These are phyloP conservation scores for Sylvilagus bachmani DNA, from an alignment of 2,113 vertebrate genomes.

Conservation along the genomic window DNA sequence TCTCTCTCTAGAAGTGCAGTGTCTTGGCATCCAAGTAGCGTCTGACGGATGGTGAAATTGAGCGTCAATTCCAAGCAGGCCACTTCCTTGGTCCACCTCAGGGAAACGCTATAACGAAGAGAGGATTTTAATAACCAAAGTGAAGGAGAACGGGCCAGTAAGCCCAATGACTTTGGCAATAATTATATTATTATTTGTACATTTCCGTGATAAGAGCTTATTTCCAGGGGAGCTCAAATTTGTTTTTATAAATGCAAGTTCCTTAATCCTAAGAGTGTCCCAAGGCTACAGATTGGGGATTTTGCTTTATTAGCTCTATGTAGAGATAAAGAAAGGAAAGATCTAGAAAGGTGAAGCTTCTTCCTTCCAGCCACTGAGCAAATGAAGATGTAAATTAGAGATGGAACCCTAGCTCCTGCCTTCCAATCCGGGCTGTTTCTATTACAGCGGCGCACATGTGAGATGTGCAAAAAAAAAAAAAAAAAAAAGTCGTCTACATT, in stretches of 20 bases:
- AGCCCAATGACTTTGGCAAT: conserved; percentile 45
- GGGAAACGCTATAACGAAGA: conserved; percentile 54
- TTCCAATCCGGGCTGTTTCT: neutral
- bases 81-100: conserved; percentile 63
- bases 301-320: conserved; percentile 47
- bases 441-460: neutral
- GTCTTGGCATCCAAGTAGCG: neutral
- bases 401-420: neutral
- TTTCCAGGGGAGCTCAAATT: conserved; percentile 52
- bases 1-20: conserved; percentile 10
- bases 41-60: conserved; percentile 66
- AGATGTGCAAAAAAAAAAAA: neutral
- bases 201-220: conserved; percentile 54
- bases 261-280: neutral
- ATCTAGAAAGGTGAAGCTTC: neutral
- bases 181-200: conserved; percentile 63
- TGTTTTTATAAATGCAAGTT: conserved; percentile 41
- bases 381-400: neutral
- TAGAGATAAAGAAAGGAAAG: conserved; percentile 42
- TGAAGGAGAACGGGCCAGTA: conserved; percentile 41
- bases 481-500: neutral
- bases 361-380: neutral
- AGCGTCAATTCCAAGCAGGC: conserved; percentile 66
- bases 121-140: conserved; percentile 58
- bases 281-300: conserved; percentile 12